Conservation (phyloP, 1,140 invertebrate species). For the Trachymyrmex septentrionalis region DNA sequence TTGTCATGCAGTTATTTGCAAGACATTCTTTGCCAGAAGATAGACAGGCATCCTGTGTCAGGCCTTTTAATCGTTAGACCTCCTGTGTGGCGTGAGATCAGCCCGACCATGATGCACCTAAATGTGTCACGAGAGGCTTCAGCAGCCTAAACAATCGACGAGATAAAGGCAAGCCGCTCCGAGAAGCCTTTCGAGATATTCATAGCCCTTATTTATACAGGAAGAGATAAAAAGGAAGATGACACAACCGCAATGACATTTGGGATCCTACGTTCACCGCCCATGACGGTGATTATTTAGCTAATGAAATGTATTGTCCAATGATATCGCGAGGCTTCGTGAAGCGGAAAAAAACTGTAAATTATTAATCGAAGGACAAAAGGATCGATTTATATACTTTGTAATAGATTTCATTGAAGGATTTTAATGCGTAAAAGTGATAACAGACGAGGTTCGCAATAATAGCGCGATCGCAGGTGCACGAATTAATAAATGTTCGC, state of each 20-base stretch:
- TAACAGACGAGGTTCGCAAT: slow-evolving; percentile 1
- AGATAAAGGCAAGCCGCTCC: slow-evolving; percentile 73
- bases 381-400: background rate
- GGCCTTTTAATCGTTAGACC: slow-evolving; percentile 71
- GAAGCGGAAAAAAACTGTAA: slow-evolving; percentile 6
- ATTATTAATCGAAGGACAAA: background rate
- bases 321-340: slow-evolving; percentile 57
- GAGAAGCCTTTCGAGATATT: slow-evolving; percentile 66
- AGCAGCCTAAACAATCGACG: slow-evolving; percentile 75
- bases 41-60: background rate
- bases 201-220: slow-evolving; percentile 56
- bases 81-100: slow-evolving; percentile 78
- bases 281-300: slow-evolving; percentile 42
- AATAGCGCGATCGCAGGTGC: slow-evolving; percentile 23
- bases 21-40: background rate
- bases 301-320: slow-evolving; percentile 54
- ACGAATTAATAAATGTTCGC: slow-evolving; percentile 34
- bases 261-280: slow-evolving; percentile 37
- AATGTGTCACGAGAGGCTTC: slow-evolving; percentile 66
- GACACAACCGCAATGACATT: slow-evolving; percentile 58
- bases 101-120: slow-evolving; percentile 62
- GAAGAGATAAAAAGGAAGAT: slow-evolving; percentile 70
- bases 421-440: background rate
- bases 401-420: background rate
- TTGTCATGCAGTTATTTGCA: background rate